phyloP scores from a whole-genome alignment of 2,113 vertebrate genomes.

The Isurus oxyrinchus region DNA sequence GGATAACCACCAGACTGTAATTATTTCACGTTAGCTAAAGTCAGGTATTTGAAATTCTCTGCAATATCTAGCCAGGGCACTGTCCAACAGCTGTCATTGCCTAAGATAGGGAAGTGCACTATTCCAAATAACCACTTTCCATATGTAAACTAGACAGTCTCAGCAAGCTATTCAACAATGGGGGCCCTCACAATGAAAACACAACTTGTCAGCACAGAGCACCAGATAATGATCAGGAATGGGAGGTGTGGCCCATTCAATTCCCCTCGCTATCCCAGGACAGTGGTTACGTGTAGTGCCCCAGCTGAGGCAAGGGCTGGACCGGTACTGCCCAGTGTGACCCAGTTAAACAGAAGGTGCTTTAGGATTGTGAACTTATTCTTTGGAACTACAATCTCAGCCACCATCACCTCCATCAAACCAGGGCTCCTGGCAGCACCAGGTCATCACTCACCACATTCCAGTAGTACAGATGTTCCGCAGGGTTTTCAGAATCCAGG shows the following conservation, averaged over 20 bases:
- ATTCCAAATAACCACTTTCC: neutral
- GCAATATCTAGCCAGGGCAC: neutral
- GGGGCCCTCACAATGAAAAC: neutral
- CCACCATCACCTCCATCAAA: neutral
- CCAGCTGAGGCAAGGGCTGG: neutral
- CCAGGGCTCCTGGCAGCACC: neutral
- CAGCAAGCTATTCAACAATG: neutral
- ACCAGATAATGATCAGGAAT: neutral
- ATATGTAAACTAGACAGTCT: neutral
- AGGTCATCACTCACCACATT: conserved; percentile 64
- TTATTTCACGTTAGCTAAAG: neutral
- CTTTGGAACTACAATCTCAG: neutral
- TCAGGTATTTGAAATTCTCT: neutral
- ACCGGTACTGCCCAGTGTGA: neutral
- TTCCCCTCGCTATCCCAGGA: neutral
- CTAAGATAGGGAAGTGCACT: neutral
- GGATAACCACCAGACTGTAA: neutral
- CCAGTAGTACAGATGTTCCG: conserved; percentile 79
- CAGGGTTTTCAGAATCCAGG: conserved; percentile 78
- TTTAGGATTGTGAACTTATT: neutral
- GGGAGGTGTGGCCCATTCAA: neutral
- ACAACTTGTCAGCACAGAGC: neutral
- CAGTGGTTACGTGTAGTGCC: neutral
- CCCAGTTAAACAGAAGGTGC: neutral
- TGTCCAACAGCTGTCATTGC: neutral